Evolutionary conservation across 2,113 vertebrate genomes (phyloP).

Genomic region (Ictidomys tridecemlineatus): DNA sequence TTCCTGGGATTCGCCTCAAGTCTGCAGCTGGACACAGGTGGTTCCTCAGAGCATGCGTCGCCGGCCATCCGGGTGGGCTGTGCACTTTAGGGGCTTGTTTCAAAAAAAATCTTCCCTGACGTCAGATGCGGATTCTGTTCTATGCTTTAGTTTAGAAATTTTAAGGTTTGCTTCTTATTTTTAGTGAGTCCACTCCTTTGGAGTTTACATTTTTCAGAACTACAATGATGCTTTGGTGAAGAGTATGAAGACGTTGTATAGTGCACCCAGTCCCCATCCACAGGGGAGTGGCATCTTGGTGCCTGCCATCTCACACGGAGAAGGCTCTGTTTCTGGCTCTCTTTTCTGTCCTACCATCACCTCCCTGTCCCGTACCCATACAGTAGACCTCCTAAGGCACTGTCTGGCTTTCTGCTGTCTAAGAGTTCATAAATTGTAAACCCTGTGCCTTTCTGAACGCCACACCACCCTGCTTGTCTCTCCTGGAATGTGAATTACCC

Average conservation of each 20-base stretch:
- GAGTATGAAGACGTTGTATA: fast-evolving
- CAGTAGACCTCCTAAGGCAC: too few species aligned
- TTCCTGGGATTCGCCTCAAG: not conserved
- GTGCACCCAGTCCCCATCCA: too few species aligned
- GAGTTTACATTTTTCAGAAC: not conserved
- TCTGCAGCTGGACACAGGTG: fast-evolving
- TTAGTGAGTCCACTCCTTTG: not conserved
- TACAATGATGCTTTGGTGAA: not conserved
- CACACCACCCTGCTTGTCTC: not conserved
- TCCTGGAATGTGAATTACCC: not conserved
- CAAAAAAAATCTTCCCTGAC: too few species aligned
- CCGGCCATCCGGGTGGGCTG: fast-evolving
- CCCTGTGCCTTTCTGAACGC: not conserved
- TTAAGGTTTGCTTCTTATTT: not conserved
- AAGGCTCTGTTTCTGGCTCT: not conserved
- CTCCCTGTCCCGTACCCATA: fast-evolving
- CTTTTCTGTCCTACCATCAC: not conserved
- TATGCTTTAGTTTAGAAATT: not conserved
- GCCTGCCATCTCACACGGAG: not conserved
- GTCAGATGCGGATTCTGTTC: not conserved
- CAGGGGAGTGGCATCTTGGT: too few species aligned
- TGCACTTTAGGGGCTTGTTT: not conserved
- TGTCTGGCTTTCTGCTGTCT: not conserved
- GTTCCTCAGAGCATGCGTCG: fast-evolving
- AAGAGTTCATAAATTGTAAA: not conserved